Percentiles rank a stretch among this genome's conserved stretches.
Evolutionary conservation across 2,797 vertebrate species (phyloP).

Genomic region (Centroberyx gerrardi): DNA sequence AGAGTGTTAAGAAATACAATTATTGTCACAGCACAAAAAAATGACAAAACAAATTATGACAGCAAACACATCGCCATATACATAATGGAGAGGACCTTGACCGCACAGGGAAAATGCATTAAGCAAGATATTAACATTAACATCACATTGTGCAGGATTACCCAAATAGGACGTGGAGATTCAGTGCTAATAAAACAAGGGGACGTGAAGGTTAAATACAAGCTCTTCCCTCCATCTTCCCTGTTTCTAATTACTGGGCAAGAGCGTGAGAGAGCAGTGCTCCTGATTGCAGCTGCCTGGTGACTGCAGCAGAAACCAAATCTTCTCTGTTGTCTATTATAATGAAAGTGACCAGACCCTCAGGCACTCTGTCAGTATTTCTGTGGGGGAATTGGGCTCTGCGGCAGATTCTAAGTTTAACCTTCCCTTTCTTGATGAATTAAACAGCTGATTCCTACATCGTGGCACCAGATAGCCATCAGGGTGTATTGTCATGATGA

Average conservation of each 20-base stretch:
- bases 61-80: slow-evolving; percentile 1
- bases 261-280: slow-evolving; percentile 59
- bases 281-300: slow-evolving; percentile 73
- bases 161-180: slow-evolving; percentile 50
- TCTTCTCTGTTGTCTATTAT: slow-evolving; percentile 70
- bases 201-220: slow-evolving; percentile 74
- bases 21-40: slow-evolving; percentile 7
- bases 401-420: slow-evolving; percentile 54
- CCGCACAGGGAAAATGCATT: slow-evolving; percentile 16
- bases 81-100: slow-evolving; percentile 13
- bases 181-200: slow-evolving; percentile 67
- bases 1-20: slow-evolving; percentile 1
- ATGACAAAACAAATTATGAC: background rate
- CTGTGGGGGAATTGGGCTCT: slow-evolving; percentile 36
- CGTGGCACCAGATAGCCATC: slow-evolving; percentile 41
- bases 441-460: slow-evolving; percentile 46
- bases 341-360: slow-evolving; percentile 69
- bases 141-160: slow-evolving; percentile 33
- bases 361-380: slow-evolving; percentile 54
- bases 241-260: slow-evolving; percentile 77
- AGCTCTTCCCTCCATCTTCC: slow-evolving; percentile 55
- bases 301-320: slow-evolving; percentile 73
- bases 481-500: slow-evolving; percentile 44
- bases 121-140: slow-evolving; percentile 16
- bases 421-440: slow-evolving; percentile 38